These are phyloP conservation scores for Kryptopterus vitreolus DNA, from an alignment of 2,797 vertebrate genomes.

Conservation along the genomic window DNA sequence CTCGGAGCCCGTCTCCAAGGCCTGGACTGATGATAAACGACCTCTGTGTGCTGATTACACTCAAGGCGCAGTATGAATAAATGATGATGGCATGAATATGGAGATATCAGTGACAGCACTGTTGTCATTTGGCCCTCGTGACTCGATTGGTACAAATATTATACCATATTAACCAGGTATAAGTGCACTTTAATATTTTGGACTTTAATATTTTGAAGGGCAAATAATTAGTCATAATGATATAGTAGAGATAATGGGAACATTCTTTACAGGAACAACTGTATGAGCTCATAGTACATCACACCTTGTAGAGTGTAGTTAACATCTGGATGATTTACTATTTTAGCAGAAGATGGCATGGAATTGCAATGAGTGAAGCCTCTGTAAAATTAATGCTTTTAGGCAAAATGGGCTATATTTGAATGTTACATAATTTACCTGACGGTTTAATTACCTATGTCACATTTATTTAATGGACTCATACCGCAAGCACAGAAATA, in stretches of 20 bases:
- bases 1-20: background rate
- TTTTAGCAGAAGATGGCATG: background rate
- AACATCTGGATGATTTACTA: background rate
- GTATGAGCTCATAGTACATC: background rate
- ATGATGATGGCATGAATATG: conserved; percentile 50
- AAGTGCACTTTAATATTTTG: background rate
- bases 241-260: conserved; percentile 1
- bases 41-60: conserved; percentile 43
- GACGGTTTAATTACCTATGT: too few species aligned
- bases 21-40: conserved; percentile 48
- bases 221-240: conserved; percentile 10
- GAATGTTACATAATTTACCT: background rate
- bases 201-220: background rate
- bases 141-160: conserved; percentile 37
- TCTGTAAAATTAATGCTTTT: background rate
- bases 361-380: background rate
- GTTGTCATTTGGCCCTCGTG: conserved; percentile 36
- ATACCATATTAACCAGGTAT: conserved; percentile 38
- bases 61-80: conserved; percentile 47
- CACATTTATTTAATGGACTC: too few species aligned
- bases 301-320: background rate
- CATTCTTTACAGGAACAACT: background rate
- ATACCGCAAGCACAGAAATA: too few species aligned
- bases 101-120: conserved; percentile 39
- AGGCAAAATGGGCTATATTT: background rate